Evolutionary conservation across 2,113 vertebrate species (phyloP), one percentile per base, ranked within the genome.

Genomic region (Apus apus): DNA sequence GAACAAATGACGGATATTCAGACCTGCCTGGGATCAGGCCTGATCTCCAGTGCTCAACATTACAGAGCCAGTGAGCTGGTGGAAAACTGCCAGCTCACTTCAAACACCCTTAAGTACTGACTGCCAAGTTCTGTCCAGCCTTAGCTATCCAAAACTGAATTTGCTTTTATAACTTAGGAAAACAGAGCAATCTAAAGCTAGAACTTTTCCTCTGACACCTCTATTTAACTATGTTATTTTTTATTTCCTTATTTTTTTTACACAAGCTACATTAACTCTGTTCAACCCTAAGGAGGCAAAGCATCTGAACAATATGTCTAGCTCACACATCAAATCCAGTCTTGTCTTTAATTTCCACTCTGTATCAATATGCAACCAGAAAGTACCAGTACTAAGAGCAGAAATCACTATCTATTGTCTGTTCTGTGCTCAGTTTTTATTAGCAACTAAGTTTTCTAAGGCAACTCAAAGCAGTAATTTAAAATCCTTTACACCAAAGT

Each of bases 371-470:
- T 3, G 2, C 32, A 82, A 18, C 38, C 78, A 80, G 79, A 45
- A 62, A 74, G 12, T 20, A 51, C 32, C 70, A 70, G 53, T 12
- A 40, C 20, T 17, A 76, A 36, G 25, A 87, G 27, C 23, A 78
- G 36, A 71, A 87, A 34, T 65, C 54, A 36, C 81, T 29, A 13
- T 11, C 72, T 85, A 27, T 23, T 19, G 8, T 57, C 75, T 85
- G 26, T 45, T 86, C 73, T 79, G 54, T 78, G 58, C 66, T 75
- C 78, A 22, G 26, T 13, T 77, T 81, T 87, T 18, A 77, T 54
- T 14, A 87, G 73, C 65, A 80, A 89, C 6, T 85, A 86, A 32
- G 34, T 81, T 87, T 94, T 74, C 79, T 79, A 96, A 95, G 71
- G 87, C 85, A 92, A 72, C 46, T 77, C 65, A 56, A 81, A 86